Evolutionary conservation across 2,888 invertebrate species (phyloP).

Genomic region (Oscheius myriophilus): DNA sequence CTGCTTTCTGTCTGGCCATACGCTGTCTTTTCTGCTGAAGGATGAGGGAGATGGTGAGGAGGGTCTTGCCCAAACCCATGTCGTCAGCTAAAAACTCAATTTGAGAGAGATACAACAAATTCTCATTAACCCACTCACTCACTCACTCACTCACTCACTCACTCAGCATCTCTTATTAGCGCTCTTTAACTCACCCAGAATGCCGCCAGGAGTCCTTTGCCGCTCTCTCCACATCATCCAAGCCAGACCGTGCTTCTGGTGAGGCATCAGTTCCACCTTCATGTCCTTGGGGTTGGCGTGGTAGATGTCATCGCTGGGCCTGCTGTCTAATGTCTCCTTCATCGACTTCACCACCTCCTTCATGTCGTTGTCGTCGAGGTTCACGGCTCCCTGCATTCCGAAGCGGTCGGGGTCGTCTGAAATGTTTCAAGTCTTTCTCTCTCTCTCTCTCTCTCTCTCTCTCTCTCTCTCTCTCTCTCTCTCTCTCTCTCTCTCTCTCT

Average conservation of each 20-base stretch:
- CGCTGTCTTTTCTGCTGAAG: conserved; percentile 69
- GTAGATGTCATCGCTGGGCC: conserved; percentile 46
- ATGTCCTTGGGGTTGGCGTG: conserved; percentile 58
- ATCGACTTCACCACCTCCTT: neutral
- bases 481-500: too few species aligned
- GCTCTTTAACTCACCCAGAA: conserved; percentile 78
- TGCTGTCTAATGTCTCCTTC: conserved; percentile 32
- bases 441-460: too few species aligned
- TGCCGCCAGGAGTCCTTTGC: conserved; percentile 85
- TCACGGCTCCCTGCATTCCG: too few species aligned
- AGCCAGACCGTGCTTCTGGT: conserved; percentile 78
- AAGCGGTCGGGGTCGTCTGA: neutral
- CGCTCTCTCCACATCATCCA: conserved; percentile 90
- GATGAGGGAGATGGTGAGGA: conserved; percentile 74
- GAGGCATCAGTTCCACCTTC: conserved; percentile 62
- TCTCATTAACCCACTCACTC: too few species aligned
- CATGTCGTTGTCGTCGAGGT: neutral
- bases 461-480: too few species aligned
- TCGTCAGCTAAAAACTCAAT: conserved; percentile 72
- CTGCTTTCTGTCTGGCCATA: conserved; percentile 32
- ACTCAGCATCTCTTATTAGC: too few species aligned
- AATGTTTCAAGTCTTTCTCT: neutral
- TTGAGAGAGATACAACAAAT: too few species aligned
- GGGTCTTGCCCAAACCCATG: conserved; percentile 75
- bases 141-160: too few species aligned